Base-by-base conservation (phyloP, 2,888 invertebrate genomes). In the Cheilosia scutellata region DNA sequence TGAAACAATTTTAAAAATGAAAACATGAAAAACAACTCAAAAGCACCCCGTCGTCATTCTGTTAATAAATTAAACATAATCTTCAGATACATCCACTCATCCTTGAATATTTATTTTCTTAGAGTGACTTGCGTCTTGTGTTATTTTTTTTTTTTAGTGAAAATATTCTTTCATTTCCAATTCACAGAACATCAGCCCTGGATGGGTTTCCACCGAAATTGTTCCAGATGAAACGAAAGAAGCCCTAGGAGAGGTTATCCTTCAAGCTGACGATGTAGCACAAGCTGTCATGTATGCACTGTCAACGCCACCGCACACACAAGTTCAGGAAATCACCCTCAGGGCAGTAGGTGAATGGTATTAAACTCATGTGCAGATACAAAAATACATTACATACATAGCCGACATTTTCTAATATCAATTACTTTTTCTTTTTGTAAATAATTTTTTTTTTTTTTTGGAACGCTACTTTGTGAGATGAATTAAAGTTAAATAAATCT, bases 201-300 rank as follows among this genome's bases (percentile, higher is more conserved):
- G 78, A 44, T 78, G 70, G 78, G 78, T 78, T 2, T 20, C 70
- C 13, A 71, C 71, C 5, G 78, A 71, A 49, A 71, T 78, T 9
- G 62, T 71, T 20, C 78, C 78, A 25, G 63, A 63, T 37, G 90
- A 90, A 29, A 89, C 89, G 0, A 90, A 89, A 44, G 76, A 60
- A 16, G 68, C 62, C 1, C 88, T 88, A 72, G 87, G 91, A 80
- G 90, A 90, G 55, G 78, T 65, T 6, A 70, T 78, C 47, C 78
- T 94, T 1, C 90, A 93, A 47, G 89, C 94, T 0, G 90, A 91
- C 51, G 95, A 95, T 87, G 91, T 95, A 2, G 94, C 94, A 0
- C 93, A 94, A 75, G 93, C 94, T 2, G 93, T 94, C 1, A 78
- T 93, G 16, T 94, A 94, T 87, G 93, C 93, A 2, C 89, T 95